A percentile compares a stretch with the other conserved stretches of the same genome.
phyloP scores from a whole-genome alignment of 1,140 invertebrate species.

The Tetramorium parvispinum region DNA sequence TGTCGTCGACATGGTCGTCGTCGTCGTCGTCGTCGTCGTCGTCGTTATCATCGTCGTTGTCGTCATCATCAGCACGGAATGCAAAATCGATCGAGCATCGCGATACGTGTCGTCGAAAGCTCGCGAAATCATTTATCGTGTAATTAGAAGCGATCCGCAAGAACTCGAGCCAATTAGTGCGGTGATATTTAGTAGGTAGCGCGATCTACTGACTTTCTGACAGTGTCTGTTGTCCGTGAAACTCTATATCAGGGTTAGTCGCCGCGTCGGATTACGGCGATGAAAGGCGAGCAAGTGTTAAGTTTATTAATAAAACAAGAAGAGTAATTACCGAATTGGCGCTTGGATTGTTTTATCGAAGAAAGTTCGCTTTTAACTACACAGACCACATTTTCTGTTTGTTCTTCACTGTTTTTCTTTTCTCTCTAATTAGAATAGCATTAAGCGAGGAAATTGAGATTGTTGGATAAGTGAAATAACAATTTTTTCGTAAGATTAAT shows the following conservation, averaged over 20 bases:
- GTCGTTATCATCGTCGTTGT: neutral
- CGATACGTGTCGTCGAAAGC: neutral
- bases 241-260: conserved; percentile 34
- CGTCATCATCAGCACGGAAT: conserved; percentile 3
- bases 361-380: conserved; percentile 3
- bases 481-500: neutral
- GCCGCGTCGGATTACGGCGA: conserved; percentile 10
- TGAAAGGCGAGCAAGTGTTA: conserved; percentile 25
- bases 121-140: conserved; percentile 23
- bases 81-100: neutral
- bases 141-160: conserved; percentile 36
- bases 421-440: conserved; percentile 4
- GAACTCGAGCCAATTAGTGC: conserved; percentile 36
- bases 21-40: conserved; percentile 27
- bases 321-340: conserved; percentile 15
- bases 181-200: conserved; percentile 37
- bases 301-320: conserved; percentile 26
- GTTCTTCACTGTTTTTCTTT: conserved; percentile 17
- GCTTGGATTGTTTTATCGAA: neutral
- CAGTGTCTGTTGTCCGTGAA: neutral
- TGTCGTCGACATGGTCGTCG: conserved; percentile 36
- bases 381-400: neutral
- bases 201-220: conserved; percentile 2
- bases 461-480: neutral
- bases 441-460: conserved; percentile 8